These are phyloP conservation scores for Antennarius striatus DNA, from an alignment of 2,113 vertebrate species.

Conservation along the genomic window DNA sequence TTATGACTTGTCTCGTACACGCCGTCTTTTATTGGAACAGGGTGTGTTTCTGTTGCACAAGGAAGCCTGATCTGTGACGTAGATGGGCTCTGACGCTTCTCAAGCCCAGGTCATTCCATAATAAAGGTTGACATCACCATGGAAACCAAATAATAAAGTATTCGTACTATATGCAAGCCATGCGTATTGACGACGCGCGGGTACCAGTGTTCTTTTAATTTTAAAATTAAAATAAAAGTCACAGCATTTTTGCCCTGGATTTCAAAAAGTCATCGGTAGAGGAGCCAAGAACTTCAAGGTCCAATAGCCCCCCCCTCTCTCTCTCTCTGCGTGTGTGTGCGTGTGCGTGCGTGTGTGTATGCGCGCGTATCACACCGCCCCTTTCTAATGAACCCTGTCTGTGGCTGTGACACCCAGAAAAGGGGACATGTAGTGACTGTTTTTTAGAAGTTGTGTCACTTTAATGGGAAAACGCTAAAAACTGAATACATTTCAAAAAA, in stretches of 20 bases:
- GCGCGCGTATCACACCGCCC: too few species aligned
- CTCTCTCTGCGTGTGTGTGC: too few species aligned
- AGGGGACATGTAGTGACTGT: conserved; percentile 23
- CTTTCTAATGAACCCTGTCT: too few species aligned
- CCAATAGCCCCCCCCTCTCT: too few species aligned
- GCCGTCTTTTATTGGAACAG: conserved; percentile 20
- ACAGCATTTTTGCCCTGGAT: too few species aligned
- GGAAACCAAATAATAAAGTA: conserved; percentile 8
- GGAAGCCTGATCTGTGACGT: conserved; percentile 12
- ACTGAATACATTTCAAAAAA: not conserved
- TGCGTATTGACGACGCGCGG: too few species aligned
- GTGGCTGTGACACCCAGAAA: conserved; percentile 14
- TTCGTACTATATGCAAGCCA: too few species aligned
- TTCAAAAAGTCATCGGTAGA: too few species aligned
- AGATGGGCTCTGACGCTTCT: not conserved
- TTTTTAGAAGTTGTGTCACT: not conserved
- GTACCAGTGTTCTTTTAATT: too few species aligned
- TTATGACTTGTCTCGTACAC: not conserved
- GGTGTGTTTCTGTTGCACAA: conserved; percentile 28
- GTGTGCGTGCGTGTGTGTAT: too few species aligned
- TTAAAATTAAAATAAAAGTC: too few species aligned
- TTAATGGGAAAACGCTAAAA: not conserved
- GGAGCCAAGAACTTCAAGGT: too few species aligned
- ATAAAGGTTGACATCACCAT: conserved; percentile 15
- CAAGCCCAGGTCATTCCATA: not conserved